Evolutionary conservation across 2,797 vertebrate genomes (phyloP).

Genomic region (Chromobotia macracanthus): DNA sequence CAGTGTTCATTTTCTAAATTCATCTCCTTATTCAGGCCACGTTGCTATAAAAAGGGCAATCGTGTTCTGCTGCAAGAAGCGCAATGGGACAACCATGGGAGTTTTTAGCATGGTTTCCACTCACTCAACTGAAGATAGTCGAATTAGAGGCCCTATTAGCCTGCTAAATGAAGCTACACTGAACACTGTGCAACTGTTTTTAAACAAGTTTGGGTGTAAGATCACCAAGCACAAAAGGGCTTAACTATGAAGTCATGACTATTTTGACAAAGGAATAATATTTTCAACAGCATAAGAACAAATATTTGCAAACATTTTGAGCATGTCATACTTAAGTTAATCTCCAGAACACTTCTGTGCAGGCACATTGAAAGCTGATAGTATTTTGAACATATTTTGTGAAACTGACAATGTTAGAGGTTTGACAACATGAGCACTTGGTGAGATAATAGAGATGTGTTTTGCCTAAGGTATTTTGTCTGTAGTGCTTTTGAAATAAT

Average conservation of each 20-base stretch:
- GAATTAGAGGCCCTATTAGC: constrained; percentile 76
- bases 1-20: constrained; percentile 42
- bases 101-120: constrained; percentile 76
- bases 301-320: neutral
- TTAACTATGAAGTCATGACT: neutral
- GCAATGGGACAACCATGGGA: constrained; percentile 72
- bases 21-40: constrained; percentile 75
- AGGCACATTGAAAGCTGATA: neutral
- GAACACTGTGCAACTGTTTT: constrained; percentile 32
- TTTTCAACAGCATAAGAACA: neutral
- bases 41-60: constrained; percentile 72
- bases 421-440: too few relatives aligned
- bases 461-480: constrained; percentile 9
- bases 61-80: constrained; percentile 66
- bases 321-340: neutral
- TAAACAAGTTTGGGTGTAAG: neutral
- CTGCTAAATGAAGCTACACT: constrained; percentile 77
- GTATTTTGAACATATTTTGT: too few relatives aligned
- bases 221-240: neutral
- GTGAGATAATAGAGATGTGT: constrained; percentile 17
- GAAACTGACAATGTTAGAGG: too few relatives aligned
- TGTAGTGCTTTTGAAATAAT: neutral
- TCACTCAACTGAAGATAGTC: constrained; percentile 77
- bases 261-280: neutral
- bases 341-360: too few relatives aligned